Conservation (phyloP, 2,113 vertebrate species). For the Salvelinus namaycush region DNA sequence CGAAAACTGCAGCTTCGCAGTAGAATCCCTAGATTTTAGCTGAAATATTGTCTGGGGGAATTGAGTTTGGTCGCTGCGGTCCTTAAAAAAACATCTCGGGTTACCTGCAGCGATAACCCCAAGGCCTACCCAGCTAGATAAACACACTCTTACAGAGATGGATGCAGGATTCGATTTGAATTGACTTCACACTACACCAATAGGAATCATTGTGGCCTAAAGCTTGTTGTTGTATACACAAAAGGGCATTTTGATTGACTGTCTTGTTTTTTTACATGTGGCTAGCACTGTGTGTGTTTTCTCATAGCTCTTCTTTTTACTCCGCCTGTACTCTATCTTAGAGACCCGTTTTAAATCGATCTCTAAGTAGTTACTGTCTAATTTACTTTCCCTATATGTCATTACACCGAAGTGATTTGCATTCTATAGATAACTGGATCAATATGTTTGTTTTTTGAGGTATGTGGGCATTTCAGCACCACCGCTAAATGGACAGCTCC, state of each 20-base stretch:
- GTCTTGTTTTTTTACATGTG: background rate
- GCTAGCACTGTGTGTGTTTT: background rate
- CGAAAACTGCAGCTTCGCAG: background rate
- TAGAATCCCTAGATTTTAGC: background rate
- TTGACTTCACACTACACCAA: background rate
- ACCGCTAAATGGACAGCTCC: conserved; percentile 43
- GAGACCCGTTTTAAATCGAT: no score
- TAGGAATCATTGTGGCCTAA: background rate
- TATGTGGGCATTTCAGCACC: conserved; percentile 51
- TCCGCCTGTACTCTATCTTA: background rate
- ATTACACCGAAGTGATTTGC: background rate
- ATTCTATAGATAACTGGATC: background rate
- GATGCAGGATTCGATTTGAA: background rate
- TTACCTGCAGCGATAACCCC: conserved; percentile 25
- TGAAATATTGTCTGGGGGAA: background rate
- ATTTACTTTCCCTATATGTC: background rate
- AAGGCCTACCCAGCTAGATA: background rate
- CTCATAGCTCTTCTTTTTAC: background rate
- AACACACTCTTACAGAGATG: background rate
- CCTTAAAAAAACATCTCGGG: conserved; percentile 17
- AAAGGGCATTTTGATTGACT: background rate
- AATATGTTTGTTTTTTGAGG: background rate
- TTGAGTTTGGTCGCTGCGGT: conserved; percentile 11
- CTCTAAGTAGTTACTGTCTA: background rate
- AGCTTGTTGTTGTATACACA: background rate